Base-by-base conservation (phyloP, 1,140 invertebrate species). In the Thaumatotibia leucotreta region DNA sequence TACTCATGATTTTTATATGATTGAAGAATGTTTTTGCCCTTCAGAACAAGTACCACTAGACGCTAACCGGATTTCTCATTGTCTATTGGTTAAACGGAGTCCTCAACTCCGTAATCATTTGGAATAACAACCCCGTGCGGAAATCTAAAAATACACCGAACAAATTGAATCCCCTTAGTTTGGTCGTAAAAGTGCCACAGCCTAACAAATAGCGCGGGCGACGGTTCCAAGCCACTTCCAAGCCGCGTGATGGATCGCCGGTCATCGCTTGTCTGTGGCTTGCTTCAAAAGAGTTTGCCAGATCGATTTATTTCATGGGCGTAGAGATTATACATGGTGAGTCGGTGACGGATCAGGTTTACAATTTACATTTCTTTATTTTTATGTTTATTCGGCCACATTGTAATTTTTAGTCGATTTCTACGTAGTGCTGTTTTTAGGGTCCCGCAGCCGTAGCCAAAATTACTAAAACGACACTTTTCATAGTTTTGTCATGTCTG, bases 101-200 rank as follows among this genome's bases (percentile, higher is more conserved):
- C 14, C 20, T 6, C 3, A 8, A 17, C 11, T 1, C 35, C 20
- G 39, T 45, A 20, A 45, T 14, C 14, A 9, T 45, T 45, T 17
- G 17, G 6, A 45, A 45, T 58, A 4, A 17, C 52, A 27, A 9
- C 27, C 23, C 52, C 11, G 52, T 58, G 24, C 65, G 61, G 67
- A 67, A 69, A 64, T 68, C 75, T 67, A 66, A 72, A 75, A 79
- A 74, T 76, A 76, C 61, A 29, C n/a, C 8, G 14, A 58, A 75
- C 73, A 74, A 78, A 74, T 78, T 71, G 74, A 72, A 71, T 72
- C 73, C 69, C 63, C 62, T 70, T 58, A 54, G 52, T 66, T 70
- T 68, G 72, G 62, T 68, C 73, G 76, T 75, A 74, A 76, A 76
- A 66, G 24, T 74, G 67, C 63, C 65, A 69, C 71, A 64, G 68